Evolutionary conservation across 2,888 invertebrate species (phyloP).

Genomic region (Hofmannophila pseudospretella): DNA sequence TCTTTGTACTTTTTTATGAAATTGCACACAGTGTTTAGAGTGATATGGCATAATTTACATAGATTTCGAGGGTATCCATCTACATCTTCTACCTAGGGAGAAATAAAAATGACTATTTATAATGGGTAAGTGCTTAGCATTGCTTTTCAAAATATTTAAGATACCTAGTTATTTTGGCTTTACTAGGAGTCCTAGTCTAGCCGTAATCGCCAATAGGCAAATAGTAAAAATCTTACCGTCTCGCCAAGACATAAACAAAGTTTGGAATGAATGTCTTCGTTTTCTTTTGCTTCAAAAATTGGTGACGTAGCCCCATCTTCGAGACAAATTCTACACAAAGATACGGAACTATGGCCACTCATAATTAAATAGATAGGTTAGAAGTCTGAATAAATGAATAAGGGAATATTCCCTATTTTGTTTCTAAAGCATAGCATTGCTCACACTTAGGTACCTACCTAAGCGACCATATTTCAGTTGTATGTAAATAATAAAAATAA

Average conservation of each 20-base stretch:
- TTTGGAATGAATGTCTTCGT: constrained; percentile 33
- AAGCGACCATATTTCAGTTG: no score
- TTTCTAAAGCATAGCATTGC: no score
- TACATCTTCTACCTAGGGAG: constrained; percentile 52
- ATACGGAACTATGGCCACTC: background rate
- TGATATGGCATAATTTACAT: constrained; percentile 46
- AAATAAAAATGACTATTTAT: constrained; percentile 3
- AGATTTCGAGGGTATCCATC: constrained; percentile 56
- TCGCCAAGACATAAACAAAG: constrained; percentile 33
- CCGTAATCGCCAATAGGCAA: no score
- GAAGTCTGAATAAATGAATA: no score
- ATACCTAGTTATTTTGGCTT: no score
- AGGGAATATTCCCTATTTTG: no score
- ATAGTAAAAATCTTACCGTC: constrained; percentile 1
- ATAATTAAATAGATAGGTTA: no score
- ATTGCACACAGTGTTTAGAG: constrained; percentile 36
- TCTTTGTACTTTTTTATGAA: constrained; percentile 55
- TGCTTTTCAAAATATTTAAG: no score
- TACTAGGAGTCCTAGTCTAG: no score
- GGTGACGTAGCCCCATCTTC: constrained; percentile 44
- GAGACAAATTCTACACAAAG: constrained; percentile 59
- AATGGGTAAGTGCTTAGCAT: no score
- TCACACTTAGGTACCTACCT: no score
- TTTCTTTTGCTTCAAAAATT: constrained; percentile 43
- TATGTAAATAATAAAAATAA: no score